A percentile compares a stretch with the other conserved stretches of the same genome.
Evolutionary conservation across 2,888 invertebrate genomes (phyloP).

Genomic region (Pharmacophagus antenor): DNA sequence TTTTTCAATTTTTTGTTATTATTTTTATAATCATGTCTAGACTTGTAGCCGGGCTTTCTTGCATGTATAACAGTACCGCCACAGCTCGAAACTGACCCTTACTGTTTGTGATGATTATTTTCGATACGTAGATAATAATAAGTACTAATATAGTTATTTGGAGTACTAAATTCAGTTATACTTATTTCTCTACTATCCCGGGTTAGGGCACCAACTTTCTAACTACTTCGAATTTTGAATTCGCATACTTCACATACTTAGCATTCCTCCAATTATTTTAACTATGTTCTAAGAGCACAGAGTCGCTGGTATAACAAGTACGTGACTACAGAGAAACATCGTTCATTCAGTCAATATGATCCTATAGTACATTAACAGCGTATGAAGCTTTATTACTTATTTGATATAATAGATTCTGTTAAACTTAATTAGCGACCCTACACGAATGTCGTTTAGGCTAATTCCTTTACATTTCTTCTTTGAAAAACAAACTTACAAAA

Average conservation of each 20-base stretch:
- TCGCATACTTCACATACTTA: constrained; percentile 4
- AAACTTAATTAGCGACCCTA: not conserved
- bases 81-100: not conserved
- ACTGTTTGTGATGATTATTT: not conserved
- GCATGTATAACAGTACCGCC: too few relatives aligned
- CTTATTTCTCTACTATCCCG: not conserved
- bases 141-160: not conserved
- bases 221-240: constrained; percentile 1
- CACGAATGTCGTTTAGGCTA: too few relatives aligned
- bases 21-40: too few relatives aligned
- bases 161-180: not conserved
- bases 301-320: constrained; percentile 14
- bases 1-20: too few relatives aligned
- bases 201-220: not conserved
- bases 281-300: constrained; percentile 16
- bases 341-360: constrained; percentile 6
- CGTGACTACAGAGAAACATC: constrained; percentile 8
- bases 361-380: not conserved
- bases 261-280: constrained; percentile 17
- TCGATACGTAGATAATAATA: not conserved
- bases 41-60: too few relatives aligned
- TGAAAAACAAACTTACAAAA: too few relatives aligned
- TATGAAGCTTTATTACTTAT: not conserved
- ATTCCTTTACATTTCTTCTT: too few relatives aligned
- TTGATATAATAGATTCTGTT: not conserved